Percentiles rank a stretch among this genome's conserved stretches.
phyloP scores from a whole-genome alignment of 2,113 vertebrate genomes.

The Catagonus wagneri region DNA sequence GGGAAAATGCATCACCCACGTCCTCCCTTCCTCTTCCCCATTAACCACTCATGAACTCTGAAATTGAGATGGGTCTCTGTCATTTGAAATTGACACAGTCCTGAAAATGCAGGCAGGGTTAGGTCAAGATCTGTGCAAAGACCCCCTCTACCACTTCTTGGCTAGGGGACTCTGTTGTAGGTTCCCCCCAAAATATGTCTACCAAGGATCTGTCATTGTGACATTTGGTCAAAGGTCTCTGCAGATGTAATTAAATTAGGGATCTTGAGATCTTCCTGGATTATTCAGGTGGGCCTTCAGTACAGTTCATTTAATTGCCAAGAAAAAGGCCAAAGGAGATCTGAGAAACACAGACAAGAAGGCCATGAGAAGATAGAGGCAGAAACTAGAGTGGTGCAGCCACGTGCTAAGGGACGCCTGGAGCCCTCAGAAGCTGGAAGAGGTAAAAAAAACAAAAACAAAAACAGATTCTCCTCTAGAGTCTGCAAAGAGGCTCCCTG shows the following conservation, averaged over 20 bases:
- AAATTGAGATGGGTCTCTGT: not conserved
- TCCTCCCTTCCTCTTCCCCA: too few species aligned
- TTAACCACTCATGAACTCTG: not conserved
- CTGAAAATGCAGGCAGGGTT: accelerated
- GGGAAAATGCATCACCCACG: accelerated
- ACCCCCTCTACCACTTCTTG: not conserved
- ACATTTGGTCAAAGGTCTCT: not conserved
- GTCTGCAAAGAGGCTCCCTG: too few species aligned
- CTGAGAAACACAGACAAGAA: not conserved
- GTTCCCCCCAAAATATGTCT: accelerated
- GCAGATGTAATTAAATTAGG: not conserved
- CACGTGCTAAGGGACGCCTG: accelerated
- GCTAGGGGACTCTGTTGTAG: accelerated
- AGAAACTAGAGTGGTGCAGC: accelerated
- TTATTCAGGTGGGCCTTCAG: not conserved
- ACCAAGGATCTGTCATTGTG: not conserved
- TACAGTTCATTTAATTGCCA: not conserved
- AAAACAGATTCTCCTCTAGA: not conserved
- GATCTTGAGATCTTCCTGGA: not conserved
- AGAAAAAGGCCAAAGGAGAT: not conserved
- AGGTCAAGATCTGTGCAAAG: not conserved
- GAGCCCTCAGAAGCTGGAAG: not conserved
- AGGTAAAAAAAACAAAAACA: too few species aligned
- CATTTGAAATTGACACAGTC: accelerated
- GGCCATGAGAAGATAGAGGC: too few species aligned